Evolutionary conservation across 2,888 invertebrate genomes (phyloP).

Genomic region (Lumbricus terrestris): DNA sequence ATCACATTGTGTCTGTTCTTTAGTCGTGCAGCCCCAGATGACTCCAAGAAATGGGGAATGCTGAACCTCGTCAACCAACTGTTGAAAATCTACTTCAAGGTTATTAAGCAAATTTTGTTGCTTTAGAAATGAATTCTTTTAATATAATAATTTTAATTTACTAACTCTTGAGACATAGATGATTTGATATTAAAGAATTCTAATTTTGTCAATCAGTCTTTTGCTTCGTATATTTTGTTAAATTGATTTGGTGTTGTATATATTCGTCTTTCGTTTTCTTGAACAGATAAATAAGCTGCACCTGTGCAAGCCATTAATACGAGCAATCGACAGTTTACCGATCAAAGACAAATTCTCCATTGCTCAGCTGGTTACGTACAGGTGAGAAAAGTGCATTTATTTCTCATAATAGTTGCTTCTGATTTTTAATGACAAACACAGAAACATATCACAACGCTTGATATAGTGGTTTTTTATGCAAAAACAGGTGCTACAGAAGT

Average conservation of each 20-base stretch:
- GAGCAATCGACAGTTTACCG: constrained; percentile 90
- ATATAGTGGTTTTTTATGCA: too few species aligned
- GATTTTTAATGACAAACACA: neutral
- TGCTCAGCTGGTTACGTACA: constrained; percentile 92
- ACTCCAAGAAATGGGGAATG: constrained; percentile 95
- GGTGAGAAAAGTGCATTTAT: constrained; percentile 55
- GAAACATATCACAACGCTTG: too few species aligned
- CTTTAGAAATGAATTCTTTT: neutral
- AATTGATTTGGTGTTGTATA: neutral
- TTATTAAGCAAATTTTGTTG: constrained; percentile 59
- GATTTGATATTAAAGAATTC: neutral
- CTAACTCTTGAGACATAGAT: neutral
- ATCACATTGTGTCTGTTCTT: too few species aligned
- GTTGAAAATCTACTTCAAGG: constrained; percentile 93
- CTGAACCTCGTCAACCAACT: constrained; percentile 92
- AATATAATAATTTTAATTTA: neutral
- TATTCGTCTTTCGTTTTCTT: neutral
- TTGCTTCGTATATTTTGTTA: too few species aligned
- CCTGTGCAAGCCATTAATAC: constrained; percentile 80
- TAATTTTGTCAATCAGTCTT: too few species aligned
- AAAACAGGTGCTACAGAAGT: too few species aligned
- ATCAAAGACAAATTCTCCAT: constrained; percentile 85
- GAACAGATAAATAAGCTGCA: constrained; percentile 64
- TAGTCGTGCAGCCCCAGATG: constrained; percentile 78
- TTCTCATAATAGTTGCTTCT: neutral